These are phyloP conservation scores for Ficedula albicollis DNA, from an alignment of 2,797 vertebrate species.

Conservation along the genomic window DNA sequence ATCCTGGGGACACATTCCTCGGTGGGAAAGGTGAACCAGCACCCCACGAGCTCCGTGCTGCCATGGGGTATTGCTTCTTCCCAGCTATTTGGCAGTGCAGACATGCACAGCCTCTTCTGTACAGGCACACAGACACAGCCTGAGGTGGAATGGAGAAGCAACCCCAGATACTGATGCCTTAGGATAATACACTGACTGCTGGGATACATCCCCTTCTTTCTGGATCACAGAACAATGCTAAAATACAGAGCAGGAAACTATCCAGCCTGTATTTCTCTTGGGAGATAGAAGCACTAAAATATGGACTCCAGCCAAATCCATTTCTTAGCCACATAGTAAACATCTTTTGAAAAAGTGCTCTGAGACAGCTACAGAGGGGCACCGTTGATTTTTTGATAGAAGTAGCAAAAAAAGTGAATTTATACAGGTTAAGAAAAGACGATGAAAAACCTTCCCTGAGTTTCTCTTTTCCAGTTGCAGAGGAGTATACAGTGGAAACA, in stretches of 20 bases:
- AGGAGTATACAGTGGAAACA: background rate
- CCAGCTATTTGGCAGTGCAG: background rate
- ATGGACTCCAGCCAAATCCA: background rate
- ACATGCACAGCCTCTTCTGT: background rate
- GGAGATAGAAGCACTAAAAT: background rate
- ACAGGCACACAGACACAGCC: rapidly evolving
- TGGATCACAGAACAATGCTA: background rate
- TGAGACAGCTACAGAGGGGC: background rate
- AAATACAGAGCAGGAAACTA: background rate
- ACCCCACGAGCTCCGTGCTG: rapidly evolving
- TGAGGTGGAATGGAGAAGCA: background rate
- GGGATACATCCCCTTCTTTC: background rate
- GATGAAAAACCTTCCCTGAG: background rate
- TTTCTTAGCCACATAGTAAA: background rate
- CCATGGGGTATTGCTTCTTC: background rate
- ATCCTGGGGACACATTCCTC: background rate
- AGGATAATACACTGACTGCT: background rate
- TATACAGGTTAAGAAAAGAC: background rate
- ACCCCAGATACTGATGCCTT: background rate
- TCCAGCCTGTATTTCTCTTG: background rate
- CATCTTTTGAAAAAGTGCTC: background rate
- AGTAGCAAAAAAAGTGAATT: background rate
- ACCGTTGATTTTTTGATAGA: background rate
- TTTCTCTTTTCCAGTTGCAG: background rate
- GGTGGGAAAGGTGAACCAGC: background rate